Evolutionary conservation across 30 jellyfish, hydroid and myxozoan species (phyloP), one percentile per base, ranked within the genome.

Genomic region (Cassiopea andromeda): DNA sequence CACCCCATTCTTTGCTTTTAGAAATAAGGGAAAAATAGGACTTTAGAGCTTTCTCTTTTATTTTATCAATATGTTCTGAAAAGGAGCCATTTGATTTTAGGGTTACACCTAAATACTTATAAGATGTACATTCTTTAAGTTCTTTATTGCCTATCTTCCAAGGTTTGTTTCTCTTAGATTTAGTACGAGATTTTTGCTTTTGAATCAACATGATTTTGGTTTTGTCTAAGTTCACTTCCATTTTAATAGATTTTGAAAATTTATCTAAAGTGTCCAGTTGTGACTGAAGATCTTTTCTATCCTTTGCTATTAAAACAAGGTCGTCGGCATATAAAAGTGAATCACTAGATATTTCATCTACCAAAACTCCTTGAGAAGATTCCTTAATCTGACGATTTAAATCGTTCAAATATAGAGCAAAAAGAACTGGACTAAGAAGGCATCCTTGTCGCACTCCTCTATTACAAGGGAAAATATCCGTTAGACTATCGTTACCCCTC

Each of bases 391-490:
- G 72, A 13, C 48, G 15, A 19, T 79, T 88, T 79, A 88, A 27
- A 78, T 87, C 92, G n/a, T 88, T 88, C 87, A 78, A 69, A 18
- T 78, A 88, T 73, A 88, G 69, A 7, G 86, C 95, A 68, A 88
- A 87, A 43, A 80, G 95, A 49, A 80, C 79, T 13, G 92, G 69
- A 48, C 91, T 69, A 46, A 77, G 81, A 72, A 88, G 83, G 72
- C 90, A 88, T 69, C 95, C 92, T 44, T 88, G 79, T 60, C 86
- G 46, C 2, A 78, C 92, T 13, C 85, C 92, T n/a, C 92, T 50
- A 45, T 50, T 70, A 75, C 92, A 84, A 48, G 86, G 78, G 58
- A 84, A 74, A 46, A 84, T 38, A 7, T 84, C 46, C 19, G 92
- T 46, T 2, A 84, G 85, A 73, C 92, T 73, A 84, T 84, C 85